Evolutionary conservation across 1,140 invertebrate species (phyloP), one percentile per base, ranked within the genome.

Genomic region (Elysia chlorotica): DNA sequence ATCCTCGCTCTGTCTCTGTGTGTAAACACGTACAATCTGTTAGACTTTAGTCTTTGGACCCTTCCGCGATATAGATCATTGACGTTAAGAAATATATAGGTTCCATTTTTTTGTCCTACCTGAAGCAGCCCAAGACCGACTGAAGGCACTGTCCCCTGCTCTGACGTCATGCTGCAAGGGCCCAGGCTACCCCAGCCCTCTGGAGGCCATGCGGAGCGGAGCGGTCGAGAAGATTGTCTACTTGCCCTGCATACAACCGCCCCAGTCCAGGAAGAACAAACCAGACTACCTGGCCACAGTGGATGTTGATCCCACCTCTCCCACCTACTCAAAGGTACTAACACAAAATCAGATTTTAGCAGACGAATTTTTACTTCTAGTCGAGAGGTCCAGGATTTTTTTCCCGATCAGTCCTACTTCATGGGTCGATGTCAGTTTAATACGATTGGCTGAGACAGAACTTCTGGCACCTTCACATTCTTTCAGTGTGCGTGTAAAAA

Each of bases 281-380:
- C 90, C 93, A 0, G 97, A 99, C 88, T 95, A 96, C 81, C 88
- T 99, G 23, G 92, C 93, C 10, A 97, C 95, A 0, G 91, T 99
- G 0, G 96, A 99, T 83, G 93, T 99, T 3, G 93, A 99, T 87
- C 95, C 95, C 0, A 79, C 90, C 0, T 98, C 96, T 57, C 85
- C 92, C 2, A 94, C 92, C n/a, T 99, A 94, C 85, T 91, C 91
- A 70, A 90, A 97, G 91, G 96, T 96, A 86, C 57, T n/a, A n/a
- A n/a, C n/a, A n/a, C n/a, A n/a, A n/a, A n/a, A n/a, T n/a, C n/a
- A n/a, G n/a, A n/a, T n/a, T n/a, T n/a, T n/a, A n/a, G n/a, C n/a
- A n/a, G n/a, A n/a, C n/a, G n/a, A n/a, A n/a, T n/a, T n/a, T n/a
- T n/a, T n/a, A n/a, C n/a, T n/a, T n/a, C 2, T 53, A 63, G 25